These are phyloP conservation scores for Ennomos erosarius DNA, from an alignment of 2,888 invertebrate genomes.

Conservation along the genomic window DNA sequence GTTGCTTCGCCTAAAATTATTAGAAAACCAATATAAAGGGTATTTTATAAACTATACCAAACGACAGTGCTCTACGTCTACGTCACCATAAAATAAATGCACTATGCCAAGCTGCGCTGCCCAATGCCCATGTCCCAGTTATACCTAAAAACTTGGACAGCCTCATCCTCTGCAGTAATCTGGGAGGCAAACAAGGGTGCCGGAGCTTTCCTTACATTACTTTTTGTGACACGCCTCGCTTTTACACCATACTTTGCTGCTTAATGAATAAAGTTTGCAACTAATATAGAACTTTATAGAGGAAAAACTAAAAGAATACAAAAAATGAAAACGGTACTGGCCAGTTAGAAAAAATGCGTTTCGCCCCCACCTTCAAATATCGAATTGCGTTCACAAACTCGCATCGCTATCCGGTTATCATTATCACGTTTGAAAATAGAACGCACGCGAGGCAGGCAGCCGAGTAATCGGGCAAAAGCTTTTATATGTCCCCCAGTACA, in stretches of 20 bases:
- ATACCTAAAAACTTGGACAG: constrained; percentile 39
- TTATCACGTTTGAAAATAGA: constrained; percentile 83
- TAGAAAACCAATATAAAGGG: no score
- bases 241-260: constrained; percentile 17
- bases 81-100: no score
- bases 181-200: constrained; percentile 66
- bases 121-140: background rate
- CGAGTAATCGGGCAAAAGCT: constrained; percentile 83
- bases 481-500: constrained; percentile 66
- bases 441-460: constrained; percentile 81
- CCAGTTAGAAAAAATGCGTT: constrained; percentile 1
- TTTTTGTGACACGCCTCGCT: constrained; percentile 52
- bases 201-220: constrained; percentile 50
- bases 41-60: no score
- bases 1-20: no score
- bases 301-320: background rate
- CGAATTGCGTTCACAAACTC: constrained; percentile 40
- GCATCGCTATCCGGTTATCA: constrained; percentile 74
- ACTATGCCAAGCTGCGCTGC: background rate
- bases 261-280: constrained; percentile 11
- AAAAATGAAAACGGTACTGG: constrained; percentile 2
- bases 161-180: constrained; percentile 61
- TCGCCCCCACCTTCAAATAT: constrained; percentile 21
- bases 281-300: background rate
- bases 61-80: background rate